These are phyloP conservation scores for Lipotes vexillifer DNA, from an alignment of 2,113 vertebrate genomes.

Conservation along the genomic window DNA sequence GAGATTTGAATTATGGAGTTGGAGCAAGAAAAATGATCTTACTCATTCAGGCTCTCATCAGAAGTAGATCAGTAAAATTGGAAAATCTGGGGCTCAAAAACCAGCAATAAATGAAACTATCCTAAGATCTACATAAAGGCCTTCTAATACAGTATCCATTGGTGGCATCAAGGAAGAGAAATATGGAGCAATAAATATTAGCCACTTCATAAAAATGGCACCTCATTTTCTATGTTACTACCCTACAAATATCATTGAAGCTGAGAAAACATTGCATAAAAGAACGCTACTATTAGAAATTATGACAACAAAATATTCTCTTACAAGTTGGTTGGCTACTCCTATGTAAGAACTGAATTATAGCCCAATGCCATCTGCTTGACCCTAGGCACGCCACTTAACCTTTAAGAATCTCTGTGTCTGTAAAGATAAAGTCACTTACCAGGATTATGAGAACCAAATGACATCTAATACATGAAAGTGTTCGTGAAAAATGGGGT, in stretches of 20 bases:
- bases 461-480: not conserved
- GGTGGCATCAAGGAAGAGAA: not conserved
- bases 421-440: not conserved
- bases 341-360: not conserved
- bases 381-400: not conserved
- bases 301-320: not conserved
- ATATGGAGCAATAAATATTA: not conserved
- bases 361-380: not conserved
- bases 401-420: not conserved
- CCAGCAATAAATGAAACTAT: not conserved
- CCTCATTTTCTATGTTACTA: not conserved
- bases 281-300: not conserved
- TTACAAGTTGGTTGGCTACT: not conserved
- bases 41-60: not conserved
- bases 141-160: not conserved
- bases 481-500: not conserved
- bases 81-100: not conserved
- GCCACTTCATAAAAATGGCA: not conserved
- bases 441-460: not conserved
- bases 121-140: not conserved
- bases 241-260: not conserved
- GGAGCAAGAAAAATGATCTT: not conserved
- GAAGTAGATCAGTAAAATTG: not conserved
- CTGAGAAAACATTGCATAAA: not conserved
- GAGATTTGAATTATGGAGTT: not conserved